phyloP scores from a whole-genome alignment of 53 echinoderm and acorn worm genomes.

The Stichopus horrens region DNA sequence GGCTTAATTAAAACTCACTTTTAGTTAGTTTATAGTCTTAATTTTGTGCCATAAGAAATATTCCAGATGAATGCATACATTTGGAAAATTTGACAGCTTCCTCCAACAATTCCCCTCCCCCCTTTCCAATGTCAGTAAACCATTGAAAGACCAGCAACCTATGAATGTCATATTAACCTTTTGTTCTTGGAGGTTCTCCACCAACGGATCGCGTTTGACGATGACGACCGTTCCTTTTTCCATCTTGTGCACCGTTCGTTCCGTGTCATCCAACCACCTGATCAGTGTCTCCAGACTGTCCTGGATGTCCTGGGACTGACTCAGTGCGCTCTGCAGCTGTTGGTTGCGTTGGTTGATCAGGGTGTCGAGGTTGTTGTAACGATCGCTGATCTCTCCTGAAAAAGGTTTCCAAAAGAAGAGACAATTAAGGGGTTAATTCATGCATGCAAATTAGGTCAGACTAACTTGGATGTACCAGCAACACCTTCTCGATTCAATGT shows the following conservation, averaged over 20 bases:
- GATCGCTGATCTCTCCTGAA: constrained; percentile 70
- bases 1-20: no score
- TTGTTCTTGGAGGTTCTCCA: constrained; percentile 89
- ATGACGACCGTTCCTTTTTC: constrained; percentile 90
- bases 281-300: constrained; percentile 86
- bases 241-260: constrained; percentile 77
- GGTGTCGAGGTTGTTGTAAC: constrained; percentile 84
- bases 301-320: constrained; percentile 89
- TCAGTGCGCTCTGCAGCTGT: constrained; percentile 83
- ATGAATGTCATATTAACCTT: constrained; percentile 58
- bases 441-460: no score
- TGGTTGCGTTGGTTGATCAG: constrained; percentile 81
- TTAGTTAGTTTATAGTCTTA: no score
- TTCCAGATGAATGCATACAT: no score
- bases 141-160: no score
- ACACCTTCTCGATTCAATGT: no score
- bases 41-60: no score
- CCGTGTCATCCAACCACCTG: constrained; percentile 84
- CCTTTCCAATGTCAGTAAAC: no score
- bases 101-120: no score
- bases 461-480: no score
- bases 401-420: background rate
- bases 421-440: no score
- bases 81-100: no score
- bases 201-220: constrained; percentile 81